Evolutionary conservation across 2,113 vertebrate genomes (phyloP).

Genomic region (Hypomesus transpacificus): DNA sequence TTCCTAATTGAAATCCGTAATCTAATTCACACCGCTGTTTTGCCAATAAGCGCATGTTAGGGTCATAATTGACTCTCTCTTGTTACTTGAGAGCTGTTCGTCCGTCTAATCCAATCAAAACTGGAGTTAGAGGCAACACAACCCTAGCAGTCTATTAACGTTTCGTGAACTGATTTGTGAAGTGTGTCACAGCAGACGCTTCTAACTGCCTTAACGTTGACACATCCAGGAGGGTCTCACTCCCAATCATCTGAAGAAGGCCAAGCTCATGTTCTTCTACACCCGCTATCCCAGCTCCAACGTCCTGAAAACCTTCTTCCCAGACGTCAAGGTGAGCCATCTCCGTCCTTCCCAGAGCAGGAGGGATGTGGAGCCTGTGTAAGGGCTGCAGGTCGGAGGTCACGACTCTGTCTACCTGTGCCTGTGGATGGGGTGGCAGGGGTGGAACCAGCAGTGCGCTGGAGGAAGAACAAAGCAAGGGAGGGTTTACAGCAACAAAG

Average conservation of each 20-base stretch:
- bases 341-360: not conserved
- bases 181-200: not conserved
- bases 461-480: constrained; percentile 70
- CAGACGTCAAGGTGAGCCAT: constrained; percentile 86
- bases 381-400: too few species aligned
- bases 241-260: constrained; percentile 92
- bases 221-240: constrained; percentile 90
- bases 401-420: constrained; percentile 24
- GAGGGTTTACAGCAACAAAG: constrained; percentile 73
- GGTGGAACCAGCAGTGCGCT: constrained; percentile 61
- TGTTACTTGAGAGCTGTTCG: constrained; percentile 67
- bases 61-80: constrained; percentile 72
- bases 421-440: constrained; percentile 55
- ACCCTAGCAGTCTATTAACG: constrained; percentile 61
- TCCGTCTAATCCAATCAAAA: constrained; percentile 68
- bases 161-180: constrained; percentile 48
- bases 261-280: constrained; percentile 98
- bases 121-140: constrained; percentile 62
- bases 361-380: too few species aligned
- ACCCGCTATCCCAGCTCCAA: constrained; percentile 93
- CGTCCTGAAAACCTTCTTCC: constrained; percentile 89
- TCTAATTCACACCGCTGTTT: constrained; percentile 72
- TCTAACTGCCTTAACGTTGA: constrained; percentile 77
- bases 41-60: constrained; percentile 73
- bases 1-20: constrained; percentile 77